Percentiles rank a stretch among this genome's conserved stretches.
These are phyloP conservation scores for Coelogynopora nodosa DNA, from an alignment of 2,888 invertebrate genomes.

Conservation along the genomic window DNA sequence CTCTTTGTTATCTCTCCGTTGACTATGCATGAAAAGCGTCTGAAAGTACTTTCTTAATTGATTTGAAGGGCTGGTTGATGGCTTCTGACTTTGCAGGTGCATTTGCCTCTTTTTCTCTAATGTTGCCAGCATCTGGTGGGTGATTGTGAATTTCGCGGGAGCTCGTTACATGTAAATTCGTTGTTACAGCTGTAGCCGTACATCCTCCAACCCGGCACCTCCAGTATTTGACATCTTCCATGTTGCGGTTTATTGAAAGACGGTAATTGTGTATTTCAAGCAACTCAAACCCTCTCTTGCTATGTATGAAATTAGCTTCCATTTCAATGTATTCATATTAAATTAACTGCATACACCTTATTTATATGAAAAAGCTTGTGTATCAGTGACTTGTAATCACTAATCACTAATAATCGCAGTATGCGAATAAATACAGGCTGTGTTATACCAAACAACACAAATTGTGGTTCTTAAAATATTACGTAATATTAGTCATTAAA, in stretches of 20 bases:
- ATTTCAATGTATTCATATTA: constrained; percentile 9
- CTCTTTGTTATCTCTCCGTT: constrained; percentile 15
- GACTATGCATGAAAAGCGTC: constrained; percentile 22
- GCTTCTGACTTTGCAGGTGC: background rate
- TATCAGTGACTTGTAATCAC: too few relatives aligned
- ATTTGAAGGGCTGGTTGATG: background rate
- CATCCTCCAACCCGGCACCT: background rate
- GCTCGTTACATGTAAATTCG: background rate
- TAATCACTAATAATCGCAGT: too few relatives aligned
- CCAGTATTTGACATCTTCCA: background rate
- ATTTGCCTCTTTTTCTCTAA: background rate
- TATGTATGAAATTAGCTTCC: constrained; percentile 18
- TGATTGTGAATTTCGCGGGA: background rate
- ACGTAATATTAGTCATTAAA: too few relatives aligned
- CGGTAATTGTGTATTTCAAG: constrained; percentile 22
- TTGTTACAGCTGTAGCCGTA: background rate
- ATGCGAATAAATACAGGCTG: too few relatives aligned
- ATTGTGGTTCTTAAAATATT: too few relatives aligned
- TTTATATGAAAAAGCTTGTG: too few relatives aligned
- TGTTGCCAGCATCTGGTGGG: background rate
- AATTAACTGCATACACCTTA: too few relatives aligned
- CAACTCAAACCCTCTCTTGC: constrained; percentile 15
- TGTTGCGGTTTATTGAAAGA: background rate
- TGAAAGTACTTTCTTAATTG: too few relatives aligned
- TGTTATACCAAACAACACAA: too few relatives aligned